A percentile compares a stretch with the other conserved stretches of the same genome.
phyloP scores from a whole-genome alignment of 2,888 invertebrate genomes.

The Sarcophaga carnaria region DNA sequence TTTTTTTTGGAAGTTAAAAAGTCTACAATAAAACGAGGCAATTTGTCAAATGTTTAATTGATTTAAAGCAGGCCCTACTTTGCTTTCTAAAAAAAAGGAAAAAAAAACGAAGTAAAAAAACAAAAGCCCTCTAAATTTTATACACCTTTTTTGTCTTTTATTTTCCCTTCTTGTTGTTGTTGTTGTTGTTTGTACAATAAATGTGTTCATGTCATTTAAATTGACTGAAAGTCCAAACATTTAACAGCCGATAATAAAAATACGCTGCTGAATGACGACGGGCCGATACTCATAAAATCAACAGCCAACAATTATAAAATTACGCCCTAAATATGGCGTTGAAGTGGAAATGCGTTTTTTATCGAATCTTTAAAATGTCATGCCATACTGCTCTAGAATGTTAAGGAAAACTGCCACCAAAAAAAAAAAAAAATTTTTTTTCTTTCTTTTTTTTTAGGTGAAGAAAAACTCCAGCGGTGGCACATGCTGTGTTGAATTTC shows the following conservation, averaged over 20 bases:
- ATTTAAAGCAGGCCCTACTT: slow-evolving; percentile 28
- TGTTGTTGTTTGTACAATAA: background rate
- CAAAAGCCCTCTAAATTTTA: slow-evolving; percentile 17
- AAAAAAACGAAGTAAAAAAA: slow-evolving; percentile 8
- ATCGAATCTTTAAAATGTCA: slow-evolving; percentile 49
- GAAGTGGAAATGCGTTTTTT: slow-evolving; percentile 63
- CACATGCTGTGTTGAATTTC: slow-evolving; percentile 66
- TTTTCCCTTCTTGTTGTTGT: background rate
- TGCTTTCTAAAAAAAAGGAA: slow-evolving; percentile 16
- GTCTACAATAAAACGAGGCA: slow-evolving; percentile 36
- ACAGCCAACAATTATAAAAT: slow-evolving; percentile 61
- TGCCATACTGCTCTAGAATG: background rate
- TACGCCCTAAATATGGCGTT: slow-evolving; percentile 67
- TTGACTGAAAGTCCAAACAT: slow-evolving; percentile 27
- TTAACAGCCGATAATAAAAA: slow-evolving; percentile 18
- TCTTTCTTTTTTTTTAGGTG: background rate
- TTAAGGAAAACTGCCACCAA: background rate
- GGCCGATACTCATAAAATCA: slow-evolving; percentile 37
- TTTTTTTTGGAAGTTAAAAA: slow-evolving; percentile 28
- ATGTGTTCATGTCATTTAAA: slow-evolving; percentile 19
- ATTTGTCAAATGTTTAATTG: slow-evolving; percentile 63
- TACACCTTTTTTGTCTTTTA: slow-evolving; percentile 35
- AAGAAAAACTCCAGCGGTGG: background rate
- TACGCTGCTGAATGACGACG: background rate
- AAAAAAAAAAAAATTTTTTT: background rate